Conservation (phyloP, 2,113 vertebrate species). For the Scomber colias region DNA sequence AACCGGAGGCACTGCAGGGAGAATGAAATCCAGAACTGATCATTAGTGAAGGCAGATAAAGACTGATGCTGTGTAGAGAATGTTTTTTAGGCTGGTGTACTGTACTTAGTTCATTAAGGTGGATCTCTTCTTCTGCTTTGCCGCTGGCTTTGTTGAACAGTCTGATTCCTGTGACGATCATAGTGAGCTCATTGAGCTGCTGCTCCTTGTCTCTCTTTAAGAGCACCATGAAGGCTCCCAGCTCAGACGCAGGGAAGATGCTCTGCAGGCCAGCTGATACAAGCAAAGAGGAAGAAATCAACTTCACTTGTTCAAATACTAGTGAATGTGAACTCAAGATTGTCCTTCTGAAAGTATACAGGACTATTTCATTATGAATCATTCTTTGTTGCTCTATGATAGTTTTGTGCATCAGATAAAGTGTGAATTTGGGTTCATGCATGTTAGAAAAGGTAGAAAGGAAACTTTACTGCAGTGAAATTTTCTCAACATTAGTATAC, state of each 20-base stretch:
- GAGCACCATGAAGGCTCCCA: conserved; percentile 88
- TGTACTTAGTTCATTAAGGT: conserved; percentile 75
- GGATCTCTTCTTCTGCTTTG: conserved; percentile 85
- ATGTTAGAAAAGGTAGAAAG: too few species aligned
- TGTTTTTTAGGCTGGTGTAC: neutral
- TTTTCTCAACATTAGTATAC: too few species aligned
- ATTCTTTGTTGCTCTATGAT: too few species aligned
- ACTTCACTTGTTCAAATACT: too few species aligned
- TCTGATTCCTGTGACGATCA: conserved; percentile 91
- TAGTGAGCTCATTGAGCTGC: conserved; percentile 88
- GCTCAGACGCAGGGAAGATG: conserved; percentile 89
- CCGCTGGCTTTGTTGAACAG: conserved; percentile 90
- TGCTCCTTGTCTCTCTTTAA: conserved; percentile 90
- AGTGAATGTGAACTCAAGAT: neutral
- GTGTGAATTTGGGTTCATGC: too few species aligned
- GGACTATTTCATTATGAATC: too few species aligned
- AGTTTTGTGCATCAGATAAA: too few species aligned
- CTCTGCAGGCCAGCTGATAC: conserved; percentile 92
- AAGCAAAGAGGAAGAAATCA: neutral
- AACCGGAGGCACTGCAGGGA: conserved; percentile 85
- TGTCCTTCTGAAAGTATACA: too few species aligned
- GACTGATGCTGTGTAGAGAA: neutral
- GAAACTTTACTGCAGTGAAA: too few species aligned
- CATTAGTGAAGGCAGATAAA: too few species aligned
- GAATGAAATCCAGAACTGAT: neutral